Base-by-base conservation (phyloP, 2,888 invertebrate species). In the Cremastinae sp. region DNA sequence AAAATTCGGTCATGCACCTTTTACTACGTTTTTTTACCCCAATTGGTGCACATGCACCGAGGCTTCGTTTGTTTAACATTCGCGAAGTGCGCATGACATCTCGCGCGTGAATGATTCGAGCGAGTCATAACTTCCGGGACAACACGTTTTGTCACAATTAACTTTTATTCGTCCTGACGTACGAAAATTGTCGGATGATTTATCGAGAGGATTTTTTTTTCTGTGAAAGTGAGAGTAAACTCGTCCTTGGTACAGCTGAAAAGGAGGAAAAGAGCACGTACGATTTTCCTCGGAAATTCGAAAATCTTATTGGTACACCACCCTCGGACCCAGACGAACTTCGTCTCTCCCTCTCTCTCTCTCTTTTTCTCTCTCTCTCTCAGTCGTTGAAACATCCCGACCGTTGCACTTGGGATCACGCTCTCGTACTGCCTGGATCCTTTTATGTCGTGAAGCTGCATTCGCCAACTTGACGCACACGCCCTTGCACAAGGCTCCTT, bases 401-500 rank as follows among this genome's bases (percentile, higher is more conserved):
- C 37, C 35, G 56, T 51, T 66, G 61, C 59, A 66, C 59, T 65
- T 62, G 55, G 41, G 66, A 55, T 66, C 71, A 65, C 75, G 61
- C 66, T 66, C 62, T 75, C 64, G 68, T 47, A 51, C 28, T 35
- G 35, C 53, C 59, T 49, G 55, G 69, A 51, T 58, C 51, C 37
- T 68, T 58, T 68, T 62, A 68, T 61, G 61, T 58, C 68, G 72
- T n/a, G n/a, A 47, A 43, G 68, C 41, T 75, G 72, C 61, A 64
- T 75, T 62, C 51, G 61, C 62, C 62, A 72, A 75, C 66, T 64
- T 39, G 72, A 68, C 66, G 72, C 75, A 62, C 72, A 75, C 75
- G 75, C 75, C 75, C 75, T 62, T 51, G 14, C 28, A 51, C 28
- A 56, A 28, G 28, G 64, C 39, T 53, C 51, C 39, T 39, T 35